A percentile compares a stretch with the other conserved stretches of the same genome.
Evolutionary conservation across 1,140 invertebrate genomes (phyloP).

Genomic region (Atta texana): DNA sequence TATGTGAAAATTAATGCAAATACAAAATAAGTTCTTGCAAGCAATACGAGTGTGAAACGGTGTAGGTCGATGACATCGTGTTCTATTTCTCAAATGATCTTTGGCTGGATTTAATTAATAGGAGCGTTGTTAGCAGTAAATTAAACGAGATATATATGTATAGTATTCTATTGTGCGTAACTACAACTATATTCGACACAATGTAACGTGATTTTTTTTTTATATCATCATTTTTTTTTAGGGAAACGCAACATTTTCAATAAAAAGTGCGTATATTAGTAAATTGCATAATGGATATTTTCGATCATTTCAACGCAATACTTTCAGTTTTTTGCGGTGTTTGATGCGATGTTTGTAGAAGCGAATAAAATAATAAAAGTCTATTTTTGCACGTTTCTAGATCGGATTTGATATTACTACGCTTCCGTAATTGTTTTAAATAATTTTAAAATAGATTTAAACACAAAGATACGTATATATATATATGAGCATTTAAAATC

Average conservation of each 20-base stretch:
- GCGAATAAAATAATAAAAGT: background rate
- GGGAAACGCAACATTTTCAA: background rate
- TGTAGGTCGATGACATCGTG: conserved; percentile 6
- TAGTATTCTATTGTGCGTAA: background rate
- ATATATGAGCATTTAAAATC: background rate
- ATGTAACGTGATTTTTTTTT: background rate
- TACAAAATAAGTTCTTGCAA: conserved; percentile 63
- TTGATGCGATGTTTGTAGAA: background rate
- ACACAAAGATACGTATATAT: background rate
- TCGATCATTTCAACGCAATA: background rate
- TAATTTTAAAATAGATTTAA: background rate
- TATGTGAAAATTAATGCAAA: conserved; percentile 73
- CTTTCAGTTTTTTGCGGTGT: background rate
- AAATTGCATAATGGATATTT: background rate
- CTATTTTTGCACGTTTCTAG: background rate
- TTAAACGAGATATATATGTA: background rate
- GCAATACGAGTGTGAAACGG: conserved; percentile 11
- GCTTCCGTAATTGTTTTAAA: background rate
- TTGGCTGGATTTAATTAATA: conserved; percentile 20
- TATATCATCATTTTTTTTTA: background rate
- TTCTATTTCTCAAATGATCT: conserved; percentile 21
- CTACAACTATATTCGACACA: background rate
- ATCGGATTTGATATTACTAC: too few species aligned
- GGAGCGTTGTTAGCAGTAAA: conserved; percentile 11
- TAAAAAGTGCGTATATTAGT: background rate